Evolutionary conservation across 1,140 invertebrate genomes (phyloP).

Genomic region (Drosophila setifemur): DNA sequence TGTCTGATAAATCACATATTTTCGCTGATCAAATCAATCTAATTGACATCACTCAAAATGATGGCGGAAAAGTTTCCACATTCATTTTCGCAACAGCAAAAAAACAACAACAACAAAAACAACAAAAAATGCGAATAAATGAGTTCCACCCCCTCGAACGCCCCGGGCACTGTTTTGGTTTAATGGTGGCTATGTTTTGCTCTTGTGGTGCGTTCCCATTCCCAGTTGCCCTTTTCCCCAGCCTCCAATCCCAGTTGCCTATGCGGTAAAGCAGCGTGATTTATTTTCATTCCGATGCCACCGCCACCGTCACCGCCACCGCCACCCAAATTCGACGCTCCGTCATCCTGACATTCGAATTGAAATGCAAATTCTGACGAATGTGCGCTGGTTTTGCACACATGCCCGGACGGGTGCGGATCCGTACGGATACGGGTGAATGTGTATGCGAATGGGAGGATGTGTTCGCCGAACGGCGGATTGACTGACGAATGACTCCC

Average conservation of each 20-base stretch:
- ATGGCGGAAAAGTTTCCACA: slow-evolving; percentile 80
- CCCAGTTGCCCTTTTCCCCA: background rate
- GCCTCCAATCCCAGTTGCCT: slow-evolving; percentile 27
- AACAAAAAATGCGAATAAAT: slow-evolving; percentile 71
- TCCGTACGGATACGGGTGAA: slow-evolving; percentile 1
- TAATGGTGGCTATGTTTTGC: slow-evolving; percentile 73
- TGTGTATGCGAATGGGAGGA: background rate
- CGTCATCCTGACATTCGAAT: slow-evolving; percentile 77
- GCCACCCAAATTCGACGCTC: slow-evolving; percentile 71
- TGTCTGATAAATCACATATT: slow-evolving; percentile 82
- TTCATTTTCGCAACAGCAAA: slow-evolving; percentile 59
- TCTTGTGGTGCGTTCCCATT: slow-evolving; percentile 37
- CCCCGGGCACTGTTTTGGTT: slow-evolving; percentile 51
- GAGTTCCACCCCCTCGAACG: slow-evolving; percentile 41
- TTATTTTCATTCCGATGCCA: slow-evolving; percentile 77
- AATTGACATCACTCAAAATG: slow-evolving; percentile 83
- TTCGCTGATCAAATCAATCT: slow-evolving; percentile 83
- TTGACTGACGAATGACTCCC: slow-evolving; percentile 61
- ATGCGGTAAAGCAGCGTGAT: slow-evolving; percentile 66
- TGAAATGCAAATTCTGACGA: slow-evolving; percentile 81
- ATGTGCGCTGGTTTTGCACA: slow-evolving; percentile 64
- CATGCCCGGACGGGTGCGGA: slow-evolving; percentile 21
- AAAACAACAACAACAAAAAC: background rate
- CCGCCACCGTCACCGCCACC: slow-evolving; percentile 38
- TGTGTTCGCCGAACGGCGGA: background rate